Conservation (phyloP, 2,888 invertebrate genomes). For the Ferrisia virgata region DNA sequence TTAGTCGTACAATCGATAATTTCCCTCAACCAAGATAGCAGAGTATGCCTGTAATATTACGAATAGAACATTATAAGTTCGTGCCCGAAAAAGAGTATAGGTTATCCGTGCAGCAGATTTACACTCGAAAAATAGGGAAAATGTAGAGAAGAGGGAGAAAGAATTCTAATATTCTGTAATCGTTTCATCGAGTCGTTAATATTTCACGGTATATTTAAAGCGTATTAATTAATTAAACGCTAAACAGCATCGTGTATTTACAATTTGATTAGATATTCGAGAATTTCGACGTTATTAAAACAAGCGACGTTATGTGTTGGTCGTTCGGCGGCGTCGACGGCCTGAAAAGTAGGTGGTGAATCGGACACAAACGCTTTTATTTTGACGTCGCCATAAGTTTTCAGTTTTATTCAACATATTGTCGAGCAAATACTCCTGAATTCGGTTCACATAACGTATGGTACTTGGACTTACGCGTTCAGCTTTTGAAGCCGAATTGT, state of each 20-base stretch:
- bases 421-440: not conserved
- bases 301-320: not conserved
- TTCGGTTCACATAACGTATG: not conserved
- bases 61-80: too few species aligned
- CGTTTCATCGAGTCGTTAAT: not conserved
- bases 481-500: too few species aligned
- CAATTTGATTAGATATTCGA: slow-evolving; percentile 4
- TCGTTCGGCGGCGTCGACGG: not conserved
- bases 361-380: slow-evolving; percentile 8
- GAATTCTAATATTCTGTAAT: not conserved
- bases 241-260: not conserved
- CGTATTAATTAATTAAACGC: not conserved
- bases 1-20: not conserved
- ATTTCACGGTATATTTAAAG: not conserved
- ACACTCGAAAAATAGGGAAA: not conserved
- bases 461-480: too few species aligned
- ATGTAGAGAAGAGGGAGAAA: too few species aligned
- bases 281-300: not conserved
- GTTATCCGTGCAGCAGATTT: not conserved
- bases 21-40: not conserved
- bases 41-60: too few species aligned
- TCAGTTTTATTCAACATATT: slow-evolving; percentile 22
- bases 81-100: too few species aligned
- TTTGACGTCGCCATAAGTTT: slow-evolving; percentile 23
- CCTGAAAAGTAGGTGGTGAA: slow-evolving; percentile 20